These are phyloP conservation scores for Sminthurides bifidus DNA, from an alignment of 1,140 invertebrate genomes.

Conservation along the genomic window DNA sequence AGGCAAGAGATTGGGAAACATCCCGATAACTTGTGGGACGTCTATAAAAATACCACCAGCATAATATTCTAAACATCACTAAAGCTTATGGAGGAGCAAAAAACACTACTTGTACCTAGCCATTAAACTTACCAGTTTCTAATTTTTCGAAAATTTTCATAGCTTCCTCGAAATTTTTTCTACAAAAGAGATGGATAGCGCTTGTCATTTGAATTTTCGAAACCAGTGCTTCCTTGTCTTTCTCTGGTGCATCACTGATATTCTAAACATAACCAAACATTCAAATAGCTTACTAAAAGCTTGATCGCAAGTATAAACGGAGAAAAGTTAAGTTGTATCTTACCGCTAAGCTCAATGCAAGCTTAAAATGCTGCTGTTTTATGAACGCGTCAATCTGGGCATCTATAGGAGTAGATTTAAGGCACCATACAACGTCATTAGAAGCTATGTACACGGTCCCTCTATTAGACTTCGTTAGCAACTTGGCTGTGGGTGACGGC, in stretches of 20 bases:
- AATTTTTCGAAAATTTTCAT: conserved; percentile 83
- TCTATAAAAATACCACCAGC: conserved; percentile 42
- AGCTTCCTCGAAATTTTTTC: conserved; percentile 73
- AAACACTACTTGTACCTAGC: background rate
- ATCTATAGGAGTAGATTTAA: conserved; percentile 61
- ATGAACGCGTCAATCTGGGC: conserved; percentile 70
- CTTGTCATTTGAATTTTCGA: conserved; percentile 79
- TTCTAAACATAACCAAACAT: conserved; percentile 47
- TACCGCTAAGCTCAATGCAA: conserved; percentile 86
- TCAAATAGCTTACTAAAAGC: background rate
- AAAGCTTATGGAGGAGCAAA: background rate
- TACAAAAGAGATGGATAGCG: conserved; percentile 80
- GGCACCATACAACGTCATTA: conserved; percentile 70
- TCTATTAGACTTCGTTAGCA: conserved; percentile 40
- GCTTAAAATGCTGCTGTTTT: conserved; percentile 79
- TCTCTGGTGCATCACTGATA: conserved; percentile 65
- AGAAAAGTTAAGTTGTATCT: conserved; percentile 35
- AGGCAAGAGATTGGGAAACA: conserved; percentile 81
- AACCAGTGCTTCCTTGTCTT: conserved; percentile 57
- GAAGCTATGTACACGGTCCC: conserved; percentile 78
- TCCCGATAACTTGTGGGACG: conserved; percentile 83
- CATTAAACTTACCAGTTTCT: conserved; percentile 48
- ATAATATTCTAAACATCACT: background rate
- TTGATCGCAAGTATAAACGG: background rate
- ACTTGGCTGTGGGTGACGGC: conserved; percentile 21